Evolutionary conservation across 2,797 vertebrate species (phyloP).

Genomic region (Poecilia gillii): DNA sequence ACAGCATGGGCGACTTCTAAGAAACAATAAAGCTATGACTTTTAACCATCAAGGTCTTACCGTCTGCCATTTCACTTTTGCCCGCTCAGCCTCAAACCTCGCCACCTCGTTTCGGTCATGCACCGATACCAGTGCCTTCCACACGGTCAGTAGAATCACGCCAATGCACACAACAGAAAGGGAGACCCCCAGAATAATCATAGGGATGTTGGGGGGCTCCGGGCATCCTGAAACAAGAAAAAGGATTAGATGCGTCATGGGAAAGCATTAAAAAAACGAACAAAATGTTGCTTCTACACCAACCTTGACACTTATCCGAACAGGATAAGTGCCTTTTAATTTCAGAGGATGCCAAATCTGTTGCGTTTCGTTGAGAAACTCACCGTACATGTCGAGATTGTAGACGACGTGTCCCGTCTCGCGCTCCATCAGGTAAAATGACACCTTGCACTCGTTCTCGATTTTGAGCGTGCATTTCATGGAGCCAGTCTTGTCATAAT

Average conservation of each 20-base stretch:
- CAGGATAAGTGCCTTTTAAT: neutral
- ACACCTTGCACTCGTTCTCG: conserved; percentile 90
- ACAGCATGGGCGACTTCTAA: neutral
- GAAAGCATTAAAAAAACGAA: neutral
- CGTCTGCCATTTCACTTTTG: conserved; percentile 95
- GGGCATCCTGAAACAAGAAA: conserved; percentile 85
- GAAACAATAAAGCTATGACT: neutral
- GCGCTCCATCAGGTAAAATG: conserved; percentile 84
- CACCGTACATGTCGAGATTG: conserved; percentile 86
- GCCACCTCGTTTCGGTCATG: conserved; percentile 97
- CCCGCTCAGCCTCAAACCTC: conserved; percentile 94
- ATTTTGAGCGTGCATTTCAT: conserved; percentile 87
- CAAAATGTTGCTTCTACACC: neutral
- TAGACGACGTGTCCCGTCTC: conserved; percentile 86
- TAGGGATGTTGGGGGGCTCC: conserved; percentile 86
- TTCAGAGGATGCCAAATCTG: neutral
- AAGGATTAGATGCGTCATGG: neutral
- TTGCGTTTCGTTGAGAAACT: conserved; percentile 10
- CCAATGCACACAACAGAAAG: conserved; percentile 92
- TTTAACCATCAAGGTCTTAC: conserved; percentile 71
- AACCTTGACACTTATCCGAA: neutral
- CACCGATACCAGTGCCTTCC: conserved; percentile 94
- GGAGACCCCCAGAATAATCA: conserved; percentile 93
- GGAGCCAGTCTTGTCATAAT: conserved; percentile 85
- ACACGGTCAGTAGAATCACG: conserved; percentile 87